phyloP scores from a whole-genome alignment of 2,797 vertebrate species.

The Pseudochaenichthys georgianus region DNA sequence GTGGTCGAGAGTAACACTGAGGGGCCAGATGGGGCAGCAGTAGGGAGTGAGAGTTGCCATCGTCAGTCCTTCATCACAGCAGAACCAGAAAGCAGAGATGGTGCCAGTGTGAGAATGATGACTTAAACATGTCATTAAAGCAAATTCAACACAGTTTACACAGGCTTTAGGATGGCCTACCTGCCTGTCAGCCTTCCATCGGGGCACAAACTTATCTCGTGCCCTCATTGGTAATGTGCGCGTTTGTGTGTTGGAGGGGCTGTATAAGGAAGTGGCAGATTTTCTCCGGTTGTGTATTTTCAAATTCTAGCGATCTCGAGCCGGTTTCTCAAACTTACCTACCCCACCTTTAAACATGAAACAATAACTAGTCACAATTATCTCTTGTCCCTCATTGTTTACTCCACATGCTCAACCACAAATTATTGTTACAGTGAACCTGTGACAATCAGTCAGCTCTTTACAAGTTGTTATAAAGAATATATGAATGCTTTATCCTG shows the following conservation, averaged over 20 bases:
- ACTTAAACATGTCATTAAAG: not conserved
- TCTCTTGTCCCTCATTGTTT: not conserved
- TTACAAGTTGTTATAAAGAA: no score
- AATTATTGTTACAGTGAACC: not conserved
- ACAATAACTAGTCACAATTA: not conserved
- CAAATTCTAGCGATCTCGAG: no score
- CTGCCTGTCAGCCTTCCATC: no score
- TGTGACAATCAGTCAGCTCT: no score
- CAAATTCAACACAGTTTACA: not conserved
- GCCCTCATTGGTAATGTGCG: no score
- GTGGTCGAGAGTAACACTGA: slow-evolving; percentile 61
- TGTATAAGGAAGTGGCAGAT: no score
- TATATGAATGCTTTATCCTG: no score
- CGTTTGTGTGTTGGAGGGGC: no score
- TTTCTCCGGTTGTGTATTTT: no score
- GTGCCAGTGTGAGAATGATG: slow-evolving; percentile 31
- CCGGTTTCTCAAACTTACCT: no score
- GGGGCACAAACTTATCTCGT: no score
- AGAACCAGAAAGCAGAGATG: slow-evolving; percentile 40
- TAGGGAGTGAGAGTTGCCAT: slow-evolving; percentile 49
- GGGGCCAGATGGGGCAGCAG: slow-evolving; percentile 74
- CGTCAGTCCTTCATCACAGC: slow-evolving; percentile 44
- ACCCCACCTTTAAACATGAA: not conserved
- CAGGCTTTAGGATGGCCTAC: no score
- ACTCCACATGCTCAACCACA: not conserved